Evolutionary conservation across 2,888 invertebrate species (phyloP).

Genomic region (Dryadula phaetusa): DNA sequence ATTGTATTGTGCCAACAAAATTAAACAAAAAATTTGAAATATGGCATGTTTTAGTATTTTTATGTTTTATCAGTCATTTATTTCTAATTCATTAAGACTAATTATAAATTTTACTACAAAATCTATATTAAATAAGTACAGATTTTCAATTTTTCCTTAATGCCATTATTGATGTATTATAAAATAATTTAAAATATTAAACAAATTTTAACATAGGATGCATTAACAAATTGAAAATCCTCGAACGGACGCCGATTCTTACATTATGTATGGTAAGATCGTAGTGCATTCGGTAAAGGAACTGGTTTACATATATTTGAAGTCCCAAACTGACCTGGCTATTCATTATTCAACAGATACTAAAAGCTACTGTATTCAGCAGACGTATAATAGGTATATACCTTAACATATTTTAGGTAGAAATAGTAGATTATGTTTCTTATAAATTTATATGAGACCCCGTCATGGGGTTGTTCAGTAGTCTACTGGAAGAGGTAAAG

Average conservation of each 20-base stretch:
- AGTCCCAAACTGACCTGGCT: constrained; percentile 53
- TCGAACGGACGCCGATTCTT: constrained; percentile 22
- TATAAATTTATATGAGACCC: not conserved
- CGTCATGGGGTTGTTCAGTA: not conserved
- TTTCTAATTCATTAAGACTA: no score
- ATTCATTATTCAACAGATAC: constrained; percentile 53
- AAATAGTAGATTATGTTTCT: not conserved
- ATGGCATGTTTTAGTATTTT: no score
- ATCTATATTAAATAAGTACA: no score
- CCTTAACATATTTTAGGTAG: constrained; percentile 1
- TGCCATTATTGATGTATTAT: not conserved
- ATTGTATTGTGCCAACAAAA: no score
- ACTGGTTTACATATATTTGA: constrained; percentile 56
- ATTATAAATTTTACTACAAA: no score
- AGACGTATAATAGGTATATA: constrained; percentile 9
- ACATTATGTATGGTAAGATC: constrained; percentile 43
- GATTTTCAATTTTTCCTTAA: no score
- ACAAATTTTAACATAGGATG: not conserved
- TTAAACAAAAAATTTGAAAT: no score
- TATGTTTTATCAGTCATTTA: no score
- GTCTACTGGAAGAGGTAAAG: no score
- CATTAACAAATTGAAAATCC: constrained; percentile 18
- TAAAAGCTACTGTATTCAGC: constrained; percentile 38
- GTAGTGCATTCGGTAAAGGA: constrained; percentile 45
- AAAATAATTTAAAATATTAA: not conserved